phyloP scores from a whole-genome alignment of 2,888 invertebrate genomes.

The Empis livida region DNA sequence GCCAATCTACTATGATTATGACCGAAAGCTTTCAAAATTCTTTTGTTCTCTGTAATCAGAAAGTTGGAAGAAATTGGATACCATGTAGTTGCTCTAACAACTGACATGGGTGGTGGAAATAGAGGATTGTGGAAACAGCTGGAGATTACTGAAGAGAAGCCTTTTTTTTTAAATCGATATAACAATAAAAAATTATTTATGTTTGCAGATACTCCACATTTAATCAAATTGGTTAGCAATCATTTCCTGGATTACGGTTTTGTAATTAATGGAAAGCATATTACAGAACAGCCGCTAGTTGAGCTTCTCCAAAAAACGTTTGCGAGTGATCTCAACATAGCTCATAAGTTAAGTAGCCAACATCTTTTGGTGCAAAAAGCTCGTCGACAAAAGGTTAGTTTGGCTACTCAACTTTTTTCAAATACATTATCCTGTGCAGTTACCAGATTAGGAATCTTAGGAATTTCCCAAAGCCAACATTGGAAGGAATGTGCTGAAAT shows the following conservation, averaged over 20 bases:
- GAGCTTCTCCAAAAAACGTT: not conserved
- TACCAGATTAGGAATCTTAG: constrained; percentile 4
- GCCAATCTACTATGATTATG: too few relatives aligned
- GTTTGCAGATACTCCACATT: too few relatives aligned
- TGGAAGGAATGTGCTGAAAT: not conserved
- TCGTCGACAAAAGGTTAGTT: not conserved
- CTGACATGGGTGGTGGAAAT: too few relatives aligned
- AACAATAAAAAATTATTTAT: too few relatives aligned
- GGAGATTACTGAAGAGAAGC: not conserved
- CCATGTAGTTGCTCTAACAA: not conserved
- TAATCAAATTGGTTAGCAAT: not conserved
- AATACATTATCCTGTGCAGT: constrained; percentile 14
- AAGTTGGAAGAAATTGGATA: not conserved
- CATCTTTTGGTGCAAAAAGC: not conserved
- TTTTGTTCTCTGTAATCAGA: not conserved
- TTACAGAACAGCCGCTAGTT: not conserved
- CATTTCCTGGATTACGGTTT: not conserved
- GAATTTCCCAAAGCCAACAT: not conserved
- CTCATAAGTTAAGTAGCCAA: not conserved
- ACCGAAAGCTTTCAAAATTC: not conserved
- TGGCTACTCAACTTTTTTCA: constrained; percentile 11
- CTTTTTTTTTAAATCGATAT: not conserved
- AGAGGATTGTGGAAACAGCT: too few relatives aligned
- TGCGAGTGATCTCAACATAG: not conserved
- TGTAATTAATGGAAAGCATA: not conserved